A percentile compares a stretch with the other conserved stretches of the same genome.
Conservation (phyloP, 2,113 vertebrate species). For the Muntiacus muntjak region DNA sequence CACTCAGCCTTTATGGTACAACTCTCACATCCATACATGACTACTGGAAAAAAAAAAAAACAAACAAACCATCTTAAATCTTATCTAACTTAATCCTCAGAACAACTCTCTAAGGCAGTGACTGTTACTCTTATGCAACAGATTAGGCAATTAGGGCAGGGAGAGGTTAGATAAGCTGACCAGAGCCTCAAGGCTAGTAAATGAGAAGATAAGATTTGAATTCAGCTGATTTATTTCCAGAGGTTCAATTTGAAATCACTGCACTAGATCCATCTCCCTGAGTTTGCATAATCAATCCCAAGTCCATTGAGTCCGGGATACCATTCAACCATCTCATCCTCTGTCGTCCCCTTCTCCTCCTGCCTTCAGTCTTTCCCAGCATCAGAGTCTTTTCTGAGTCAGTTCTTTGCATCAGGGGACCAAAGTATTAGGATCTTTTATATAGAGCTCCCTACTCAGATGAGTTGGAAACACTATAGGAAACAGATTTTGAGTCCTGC, state of each 20-base stretch:
- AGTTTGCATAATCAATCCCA: neutral
- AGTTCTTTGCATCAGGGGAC: neutral
- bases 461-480: neutral
- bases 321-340: neutral
- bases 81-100: neutral
- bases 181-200: neutral
- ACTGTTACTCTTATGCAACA: neutral
- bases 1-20: neutral
- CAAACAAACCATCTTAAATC: neutral
- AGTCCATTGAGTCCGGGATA: neutral
- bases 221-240: neutral
- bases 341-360: neutral
- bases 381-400: neutral
- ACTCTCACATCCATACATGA: neutral
- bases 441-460: neutral
- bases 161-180: neutral
- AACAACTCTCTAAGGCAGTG: neutral
- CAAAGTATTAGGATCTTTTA: neutral
- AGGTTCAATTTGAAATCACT: neutral
- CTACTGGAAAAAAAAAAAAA: neutral
- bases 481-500: neutral
- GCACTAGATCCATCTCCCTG: neutral
- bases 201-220: neutral
- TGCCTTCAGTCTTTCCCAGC: neutral
- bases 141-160: neutral